A percentile compares a stretch with the other conserved stretches of the same genome.
Evolutionary conservation across 2,797 vertebrate species (phyloP).

Genomic region (Bovichtus variegatus): DNA sequence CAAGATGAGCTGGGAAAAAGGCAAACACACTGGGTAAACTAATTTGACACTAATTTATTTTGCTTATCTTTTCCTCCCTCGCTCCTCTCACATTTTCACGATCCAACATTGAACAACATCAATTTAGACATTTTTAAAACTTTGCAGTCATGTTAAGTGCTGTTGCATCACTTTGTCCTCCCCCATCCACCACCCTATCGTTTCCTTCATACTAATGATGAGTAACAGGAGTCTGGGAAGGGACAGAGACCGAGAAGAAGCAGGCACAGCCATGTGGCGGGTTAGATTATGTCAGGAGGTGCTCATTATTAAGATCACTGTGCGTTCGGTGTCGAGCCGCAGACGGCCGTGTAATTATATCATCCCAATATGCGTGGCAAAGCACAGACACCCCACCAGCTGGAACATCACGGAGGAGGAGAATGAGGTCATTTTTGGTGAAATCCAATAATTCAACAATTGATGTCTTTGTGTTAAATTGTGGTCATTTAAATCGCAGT

Average conservation of each 20-base stretch:
- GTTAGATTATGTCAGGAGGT: conserved; percentile 59
- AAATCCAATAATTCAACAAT: conserved; percentile 25
- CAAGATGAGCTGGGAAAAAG: not conserved
- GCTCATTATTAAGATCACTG: conserved; percentile 59
- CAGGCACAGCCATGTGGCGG: conserved; percentile 57
- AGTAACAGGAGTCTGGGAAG: conserved; percentile 35
- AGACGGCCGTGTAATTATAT: conserved; percentile 34
- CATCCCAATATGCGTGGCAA: conserved; percentile 29
- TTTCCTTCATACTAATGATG: conserved; percentile 46
- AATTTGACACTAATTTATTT: conserved; percentile 6
- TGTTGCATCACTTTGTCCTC: conserved; percentile 49
- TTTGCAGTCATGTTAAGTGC: conserved; percentile 47
- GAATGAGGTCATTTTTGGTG: conserved; percentile 35
- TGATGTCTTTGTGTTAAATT: conserved; percentile 27
- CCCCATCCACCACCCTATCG: not conserved
- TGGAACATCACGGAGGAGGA: conserved; percentile 26
- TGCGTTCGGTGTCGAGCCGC: conserved; percentile 24
- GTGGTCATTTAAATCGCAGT: conserved; percentile 25
- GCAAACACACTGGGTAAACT: not conserved
- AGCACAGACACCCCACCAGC: conserved; percentile 36
- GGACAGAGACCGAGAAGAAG: conserved; percentile 31
- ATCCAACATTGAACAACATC: conserved; percentile 21
- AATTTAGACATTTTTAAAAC: conserved; percentile 31
- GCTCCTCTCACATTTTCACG: conserved; percentile 11
- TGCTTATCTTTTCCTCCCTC: not conserved